phyloP scores from a whole-genome alignment of 2,888 invertebrate genomes.

The Ormyrus pomaceus region DNA sequence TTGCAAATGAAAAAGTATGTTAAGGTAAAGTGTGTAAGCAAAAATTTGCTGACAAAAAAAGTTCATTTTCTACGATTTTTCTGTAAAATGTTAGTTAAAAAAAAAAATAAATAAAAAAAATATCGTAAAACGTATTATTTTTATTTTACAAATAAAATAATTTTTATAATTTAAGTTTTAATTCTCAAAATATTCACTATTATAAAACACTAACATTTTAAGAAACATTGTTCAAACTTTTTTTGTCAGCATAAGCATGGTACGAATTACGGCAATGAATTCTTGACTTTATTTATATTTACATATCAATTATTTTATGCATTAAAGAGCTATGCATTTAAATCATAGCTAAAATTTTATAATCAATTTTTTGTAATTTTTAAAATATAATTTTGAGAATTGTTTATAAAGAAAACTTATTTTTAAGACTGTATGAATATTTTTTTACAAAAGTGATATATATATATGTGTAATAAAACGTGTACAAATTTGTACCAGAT shows the following conservation, averaged over 20 bases:
- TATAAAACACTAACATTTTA: constrained; percentile 3
- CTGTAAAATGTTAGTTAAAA: neutral
- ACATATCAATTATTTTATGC: constrained; percentile 20
- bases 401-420: neutral
- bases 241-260: constrained; percentile 9
- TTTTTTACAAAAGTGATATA: constrained; percentile 13
- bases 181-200: neutral
- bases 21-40: constrained; percentile 9
- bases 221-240: constrained; percentile 20
- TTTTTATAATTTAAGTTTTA: neutral
- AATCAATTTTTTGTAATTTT: constrained; percentile 9
- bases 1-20: constrained; percentile 78
- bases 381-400: constrained; percentile 5
- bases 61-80: neutral
- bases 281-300: constrained; percentile 25
- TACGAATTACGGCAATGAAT: constrained; percentile 34
- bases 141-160: neutral
- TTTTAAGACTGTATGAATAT: constrained; percentile 5
- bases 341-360: neutral
- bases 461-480: constrained; percentile 21
- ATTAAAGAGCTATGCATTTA: constrained; percentile 4
- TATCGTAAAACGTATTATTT: neutral
- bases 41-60: neutral
- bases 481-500: constrained; percentile 33
- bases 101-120: neutral